These are phyloP conservation scores for Pachliopta kotzebuea DNA, from an alignment of 2,888 invertebrate species.

Conservation along the genomic window DNA sequence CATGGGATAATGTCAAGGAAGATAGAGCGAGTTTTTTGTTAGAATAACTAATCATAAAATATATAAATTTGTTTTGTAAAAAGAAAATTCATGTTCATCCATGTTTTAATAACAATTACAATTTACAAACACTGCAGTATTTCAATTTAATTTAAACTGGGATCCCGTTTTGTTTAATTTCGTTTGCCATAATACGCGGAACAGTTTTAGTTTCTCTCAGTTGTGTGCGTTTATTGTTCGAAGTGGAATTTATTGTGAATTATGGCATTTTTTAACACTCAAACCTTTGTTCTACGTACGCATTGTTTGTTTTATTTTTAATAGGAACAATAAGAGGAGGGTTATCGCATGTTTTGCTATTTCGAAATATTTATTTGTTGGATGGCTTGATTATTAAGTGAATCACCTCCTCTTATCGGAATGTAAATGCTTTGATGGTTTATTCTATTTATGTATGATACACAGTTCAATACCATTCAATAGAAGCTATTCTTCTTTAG, in stretches of 20 bases:
- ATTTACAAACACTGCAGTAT: slow-evolving; percentile 4
- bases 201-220: slow-evolving; percentile 27
- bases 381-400: slow-evolving; percentile 6
- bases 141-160: slow-evolving; percentile 24
- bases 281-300: slow-evolving; percentile 25
- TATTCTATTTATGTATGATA: slow-evolving; percentile 10
- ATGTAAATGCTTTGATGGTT: slow-evolving; percentile 5
- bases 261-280: slow-evolving; percentile 24
- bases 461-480: slow-evolving; percentile 20
- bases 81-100: neutral
- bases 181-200: slow-evolving; percentile 22
- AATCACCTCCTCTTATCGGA: slow-evolving; percentile 12
- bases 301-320: slow-evolving; percentile 25
- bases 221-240: slow-evolving; percentile 29
- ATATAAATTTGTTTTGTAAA: too few species aligned
- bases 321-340: slow-evolving; percentile 23
- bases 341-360: slow-evolving; percentile 15
- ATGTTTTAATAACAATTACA: neutral
- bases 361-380: slow-evolving; percentile 15
- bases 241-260: slow-evolving; percentile 28
- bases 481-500: slow-evolving; percentile 14
- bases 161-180: slow-evolving; percentile 24
- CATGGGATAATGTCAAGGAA: too few species aligned
- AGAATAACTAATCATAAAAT: too few species aligned
- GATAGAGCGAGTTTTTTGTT: too few species aligned